Evolutionary conservation across 2,113 vertebrate genomes (phyloP).

Genomic region (Daubentonia madagascariensis): DNA sequence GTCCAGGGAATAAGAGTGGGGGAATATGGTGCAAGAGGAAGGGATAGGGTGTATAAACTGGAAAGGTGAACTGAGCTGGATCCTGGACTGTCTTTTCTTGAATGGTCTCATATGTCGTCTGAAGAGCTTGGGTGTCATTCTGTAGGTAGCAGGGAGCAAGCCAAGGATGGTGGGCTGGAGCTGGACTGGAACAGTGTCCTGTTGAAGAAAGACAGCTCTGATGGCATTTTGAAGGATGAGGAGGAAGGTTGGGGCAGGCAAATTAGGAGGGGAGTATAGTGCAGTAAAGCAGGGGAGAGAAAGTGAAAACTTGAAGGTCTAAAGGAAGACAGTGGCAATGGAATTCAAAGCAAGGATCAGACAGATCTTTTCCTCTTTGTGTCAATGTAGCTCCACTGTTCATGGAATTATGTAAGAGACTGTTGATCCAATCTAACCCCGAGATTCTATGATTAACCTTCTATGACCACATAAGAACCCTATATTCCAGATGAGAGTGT

Average conservation of each 20-base stretch:
- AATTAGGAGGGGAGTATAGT: background rate
- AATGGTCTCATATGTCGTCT: background rate
- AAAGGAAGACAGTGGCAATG: background rate
- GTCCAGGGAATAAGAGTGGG: background rate
- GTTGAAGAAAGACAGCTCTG: background rate
- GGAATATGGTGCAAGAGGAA: too few relatives aligned
- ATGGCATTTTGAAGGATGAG: background rate
- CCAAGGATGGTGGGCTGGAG: background rate
- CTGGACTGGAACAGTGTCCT: background rate
- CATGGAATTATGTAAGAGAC: background rate
- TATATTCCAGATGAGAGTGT: background rate
- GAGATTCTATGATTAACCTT: conserved; percentile 10
- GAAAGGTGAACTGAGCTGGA: background rate
- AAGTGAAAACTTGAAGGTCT: background rate
- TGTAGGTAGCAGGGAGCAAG: background rate
- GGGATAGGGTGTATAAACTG: background rate
- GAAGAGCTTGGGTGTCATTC: background rate
- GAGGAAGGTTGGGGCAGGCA: background rate
- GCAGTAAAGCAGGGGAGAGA: background rate
- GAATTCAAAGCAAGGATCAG: background rate
- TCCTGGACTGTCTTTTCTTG: background rate
- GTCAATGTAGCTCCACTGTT: background rate
- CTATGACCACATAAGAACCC: conserved; percentile 42
- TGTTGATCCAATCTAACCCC: background rate
- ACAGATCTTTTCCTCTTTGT: background rate